Base-by-base conservation (phyloP, 1,140 invertebrate genomes). In the Diorhabda sublineata region DNA sequence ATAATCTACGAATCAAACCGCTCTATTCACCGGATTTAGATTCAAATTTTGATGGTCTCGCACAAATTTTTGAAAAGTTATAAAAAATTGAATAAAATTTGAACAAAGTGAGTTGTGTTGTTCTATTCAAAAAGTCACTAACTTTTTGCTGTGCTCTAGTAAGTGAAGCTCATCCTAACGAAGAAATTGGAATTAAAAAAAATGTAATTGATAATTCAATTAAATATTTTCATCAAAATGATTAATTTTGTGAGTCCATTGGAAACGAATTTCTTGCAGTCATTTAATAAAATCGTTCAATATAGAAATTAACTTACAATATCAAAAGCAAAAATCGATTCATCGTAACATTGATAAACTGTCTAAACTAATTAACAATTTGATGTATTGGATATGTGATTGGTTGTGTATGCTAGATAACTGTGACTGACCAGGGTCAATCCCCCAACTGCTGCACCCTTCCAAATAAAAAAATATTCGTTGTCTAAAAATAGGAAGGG, bases 401-500 rank as follows among this genome's bases (percentile, higher is more conserved):
- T 52, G 47, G n/a, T 52, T 52, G 6, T 52, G 8, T 47, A 64
- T 56, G n/a, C 11, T 9, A 44, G 61, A 65, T 42, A 58, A 58
- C n/a, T 11, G 26, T 42, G 56, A 58, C 64, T 65, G 64, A 65
- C 64, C 64, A 57, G 11, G 64, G 64, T 11, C 56, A 65, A 65
- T 44, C 6, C 64, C 0, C 8, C 2, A 41, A 42, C 8, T 8
- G 43, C 45, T 65, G 64, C 11, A 44, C 64, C 64, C 41, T 57
- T 9, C 11, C 42, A 70, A 64, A 66, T 26, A 45, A 44, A 5
- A 56, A 61, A 52, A 52, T 52, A 52, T 45, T 45, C 52, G 47
- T 52, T 61, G 67, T 63, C 42, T 68, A 58, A 56, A 71, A 71
- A 68, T 61, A 62, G 44, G 57, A 65, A 63, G 66, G 69, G 69